phyloP scores from a whole-genome alignment of 2,888 invertebrate genomes.

The Diaperis boleti region DNA sequence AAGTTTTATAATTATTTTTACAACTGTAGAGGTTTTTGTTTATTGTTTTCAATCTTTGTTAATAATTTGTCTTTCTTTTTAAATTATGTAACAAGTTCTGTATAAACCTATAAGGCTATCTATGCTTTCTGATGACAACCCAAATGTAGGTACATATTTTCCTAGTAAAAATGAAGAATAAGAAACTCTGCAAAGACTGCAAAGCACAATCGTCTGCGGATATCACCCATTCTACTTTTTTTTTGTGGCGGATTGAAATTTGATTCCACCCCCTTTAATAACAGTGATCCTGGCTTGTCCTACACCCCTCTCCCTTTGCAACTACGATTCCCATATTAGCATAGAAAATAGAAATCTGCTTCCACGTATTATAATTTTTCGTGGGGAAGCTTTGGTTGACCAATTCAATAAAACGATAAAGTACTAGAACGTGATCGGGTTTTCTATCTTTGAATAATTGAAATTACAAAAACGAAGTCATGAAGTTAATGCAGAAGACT shows the following conservation, averaged over 20 bases:
- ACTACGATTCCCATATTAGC: constrained; percentile 4
- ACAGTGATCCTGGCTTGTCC: neutral
- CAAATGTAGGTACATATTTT: too few relatives aligned
- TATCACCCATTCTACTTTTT: too few relatives aligned
- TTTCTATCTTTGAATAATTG: neutral
- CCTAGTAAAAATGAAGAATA: too few relatives aligned
- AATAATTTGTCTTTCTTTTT: too few relatives aligned
- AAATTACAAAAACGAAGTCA: neutral
- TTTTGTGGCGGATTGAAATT: neutral
- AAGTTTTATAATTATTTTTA: too few relatives aligned
- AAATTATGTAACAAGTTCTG: too few relatives aligned
- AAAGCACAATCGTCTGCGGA: too few relatives aligned
- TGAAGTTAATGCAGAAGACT: neutral
- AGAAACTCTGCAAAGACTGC: too few relatives aligned
- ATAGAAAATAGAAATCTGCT: constrained; percentile 7
- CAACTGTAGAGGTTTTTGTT: too few relatives aligned
- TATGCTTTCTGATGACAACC: too few relatives aligned
- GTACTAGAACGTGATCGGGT: neutral
- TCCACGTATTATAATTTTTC: constrained; percentile 7
- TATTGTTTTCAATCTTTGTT: too few relatives aligned
- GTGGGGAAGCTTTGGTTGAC: neutral
- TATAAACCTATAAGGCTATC: too few relatives aligned
- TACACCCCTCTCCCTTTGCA: neutral
- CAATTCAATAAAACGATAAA: constrained; percentile 6
- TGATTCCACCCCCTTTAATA: constrained; percentile 4